Evolutionary conservation across 2,888 invertebrate genomes (phyloP).

Genomic region (Drosophila borborema): DNA sequence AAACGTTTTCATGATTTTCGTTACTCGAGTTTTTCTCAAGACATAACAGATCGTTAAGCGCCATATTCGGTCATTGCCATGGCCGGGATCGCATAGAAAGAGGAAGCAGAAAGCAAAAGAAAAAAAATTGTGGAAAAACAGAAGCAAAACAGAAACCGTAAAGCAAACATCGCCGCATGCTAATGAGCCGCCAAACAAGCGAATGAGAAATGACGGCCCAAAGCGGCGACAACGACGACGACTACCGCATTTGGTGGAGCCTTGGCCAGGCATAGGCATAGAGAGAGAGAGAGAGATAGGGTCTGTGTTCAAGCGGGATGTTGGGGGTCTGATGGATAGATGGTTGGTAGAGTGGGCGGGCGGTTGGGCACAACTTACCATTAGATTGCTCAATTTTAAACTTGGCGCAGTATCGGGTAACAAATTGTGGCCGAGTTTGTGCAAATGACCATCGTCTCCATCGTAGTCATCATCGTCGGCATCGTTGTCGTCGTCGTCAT

Average conservation of each 20-base stretch:
- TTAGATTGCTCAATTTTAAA: conserved; percentile 85
- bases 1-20: conserved; percentile 31
- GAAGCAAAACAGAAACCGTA: conserved; percentile 39
- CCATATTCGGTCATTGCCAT: conserved; percentile 79
- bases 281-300: not conserved
- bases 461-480: conserved; percentile 34
- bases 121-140: conserved; percentile 32
- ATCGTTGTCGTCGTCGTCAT: conserved; percentile 45
- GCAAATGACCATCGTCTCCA: conserved; percentile 50
- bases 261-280: conserved; percentile 20
- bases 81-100: conserved; percentile 36
- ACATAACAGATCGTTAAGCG: conserved; percentile 36
- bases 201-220: conserved; percentile 55
- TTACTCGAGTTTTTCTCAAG: conserved; percentile 34
- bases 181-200: conserved; percentile 67
- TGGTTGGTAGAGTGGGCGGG: conserved; percentile 4
- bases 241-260: conserved; percentile 46
- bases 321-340: conserved; percentile 1
- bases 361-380: conserved; percentile 80
- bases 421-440: conserved; percentile 74
- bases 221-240: conserved; percentile 35
- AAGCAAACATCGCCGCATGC: conserved; percentile 64
- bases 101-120: conserved; percentile 22
- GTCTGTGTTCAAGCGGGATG: not conserved
- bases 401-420: conserved; percentile 84